Evolutionary conservation across 2,888 invertebrate genomes (phyloP), one percentile per base, ranked within the genome.

Genomic region (Heliconius erato): DNA sequence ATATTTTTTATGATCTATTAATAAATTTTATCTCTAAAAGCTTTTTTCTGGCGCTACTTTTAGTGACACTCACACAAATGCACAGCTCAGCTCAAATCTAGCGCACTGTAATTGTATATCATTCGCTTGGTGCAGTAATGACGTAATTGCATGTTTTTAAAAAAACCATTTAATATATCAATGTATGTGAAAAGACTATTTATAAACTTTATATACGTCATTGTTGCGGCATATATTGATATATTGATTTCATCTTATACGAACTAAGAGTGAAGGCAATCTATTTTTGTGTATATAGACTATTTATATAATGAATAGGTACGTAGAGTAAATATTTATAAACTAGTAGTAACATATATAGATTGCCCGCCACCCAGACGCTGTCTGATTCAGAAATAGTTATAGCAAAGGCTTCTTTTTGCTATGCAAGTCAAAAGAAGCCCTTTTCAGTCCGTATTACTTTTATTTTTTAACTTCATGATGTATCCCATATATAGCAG

Each of bases 321-420:
- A 26, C 14, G 32, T 32, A 54, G 59, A 32, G 19, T 54, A 54
- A 23, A 76, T 76, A 76, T 63, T 59, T 63, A 76, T 76, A 59
- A 23, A 14, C n/a, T 63, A n/a, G 35, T 76, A 3, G 59, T 59
- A 59, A 59, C 19, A n/a, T 23, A n/a, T 59, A 35, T 76, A 76
- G 59, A 63, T 35, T 63, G 35, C n/a, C 35, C 63, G 32, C 28
- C 35, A 35, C 32, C 35, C n/a, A 63, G 35, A 76, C 35, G 16
- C 59, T 44, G 72, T 72, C 72, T 63, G 35, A n/a, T 35, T 63
- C 63, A 35, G n/a, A 63, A 74, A 74, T 35, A 76, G 59, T n/a
- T n/a, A 35, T 35, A 14, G 54, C 7, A 76, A 44, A 72, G 72
- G 72, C 3, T 72, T 49, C 44, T 72, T 72, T 72, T 26, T 49